Percentiles rank a stretch among this genome's conserved stretches.
phyloP scores from a whole-genome alignment of 2,113 vertebrate genomes.

The Dinomys branickii region DNA sequence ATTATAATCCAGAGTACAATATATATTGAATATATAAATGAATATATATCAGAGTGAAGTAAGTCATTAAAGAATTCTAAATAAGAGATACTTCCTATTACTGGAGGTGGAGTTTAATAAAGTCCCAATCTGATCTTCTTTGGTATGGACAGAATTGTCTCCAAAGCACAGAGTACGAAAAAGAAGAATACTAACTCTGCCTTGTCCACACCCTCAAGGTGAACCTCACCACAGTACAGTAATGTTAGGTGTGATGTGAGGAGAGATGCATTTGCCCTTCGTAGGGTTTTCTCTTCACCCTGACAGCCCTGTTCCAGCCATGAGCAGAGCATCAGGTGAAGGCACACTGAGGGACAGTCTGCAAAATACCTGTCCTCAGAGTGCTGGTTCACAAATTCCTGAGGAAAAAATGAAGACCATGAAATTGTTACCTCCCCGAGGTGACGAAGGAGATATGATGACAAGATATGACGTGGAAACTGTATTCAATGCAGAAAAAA shows the following conservation, averaged over 20 bases:
- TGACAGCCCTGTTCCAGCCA: neutral
- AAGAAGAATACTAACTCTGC: neutral
- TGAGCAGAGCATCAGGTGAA: neutral
- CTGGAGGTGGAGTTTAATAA: neutral
- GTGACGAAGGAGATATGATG: neutral
- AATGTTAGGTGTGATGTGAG: neutral
- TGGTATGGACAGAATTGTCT: neutral
- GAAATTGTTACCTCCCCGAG: neutral
- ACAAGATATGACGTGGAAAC: neutral
- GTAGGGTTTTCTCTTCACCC: neutral
- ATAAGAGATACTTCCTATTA: neutral
- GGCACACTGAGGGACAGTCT: neutral
- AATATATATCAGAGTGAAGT: neutral
- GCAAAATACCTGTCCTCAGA: neutral
- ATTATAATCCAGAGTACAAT: neutral
- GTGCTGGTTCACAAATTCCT: neutral
- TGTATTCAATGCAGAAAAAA: neutral
- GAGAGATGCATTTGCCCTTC: neutral
- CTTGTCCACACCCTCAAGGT: neutral
- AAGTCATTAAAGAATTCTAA: neutral
- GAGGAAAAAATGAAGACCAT: neutral
- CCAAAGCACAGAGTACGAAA: neutral
- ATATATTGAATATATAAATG: neutral
- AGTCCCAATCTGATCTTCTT: neutral
- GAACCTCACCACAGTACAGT: neutral